A percentile compares a stretch with the other conserved stretches of the same genome.
Conservation (phyloP, 2,888 invertebrate genomes). For the Exephanes ischioxanthus region DNA sequence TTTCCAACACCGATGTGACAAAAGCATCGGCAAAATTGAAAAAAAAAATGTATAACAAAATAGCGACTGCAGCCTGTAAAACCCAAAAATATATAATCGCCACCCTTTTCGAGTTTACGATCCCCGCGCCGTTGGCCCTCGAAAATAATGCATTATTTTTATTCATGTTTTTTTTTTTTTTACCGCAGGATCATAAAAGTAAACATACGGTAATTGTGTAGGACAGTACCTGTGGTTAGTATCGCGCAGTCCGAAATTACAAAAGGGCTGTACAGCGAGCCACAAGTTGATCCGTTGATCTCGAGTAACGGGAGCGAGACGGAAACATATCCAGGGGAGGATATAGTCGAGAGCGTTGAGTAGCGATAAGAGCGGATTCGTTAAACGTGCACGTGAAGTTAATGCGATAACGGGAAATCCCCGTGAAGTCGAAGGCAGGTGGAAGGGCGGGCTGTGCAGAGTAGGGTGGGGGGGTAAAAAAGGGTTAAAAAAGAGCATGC, state of each 20-base stretch:
- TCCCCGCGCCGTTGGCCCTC: too few species aligned
- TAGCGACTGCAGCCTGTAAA: too few species aligned
- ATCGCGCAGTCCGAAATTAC: neutral
- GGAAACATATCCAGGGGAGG: slow-evolving; percentile 1
- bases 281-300: slow-evolving; percentile 6
- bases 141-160: too few species aligned
- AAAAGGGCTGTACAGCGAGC: neutral
- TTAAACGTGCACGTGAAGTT: slow-evolving; percentile 62
- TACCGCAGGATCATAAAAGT: neutral
- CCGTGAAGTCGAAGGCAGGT: slow-evolving; percentile 13
- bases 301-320: slow-evolving; percentile 5
- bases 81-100: too few species aligned
- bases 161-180: too few species aligned
- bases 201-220: neutral
- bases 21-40: too few species aligned
- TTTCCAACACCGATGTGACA: too few species aligned
- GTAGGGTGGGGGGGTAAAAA: slow-evolving; percentile 50
- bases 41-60: too few species aligned
- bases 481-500: slow-evolving; percentile 64
- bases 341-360: slow-evolving; percentile 18
- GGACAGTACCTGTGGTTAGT: neutral
- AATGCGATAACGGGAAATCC: slow-evolving; percentile 67
- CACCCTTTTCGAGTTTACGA: too few species aligned
- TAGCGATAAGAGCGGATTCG: slow-evolving; percentile 54
- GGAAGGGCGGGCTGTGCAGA: neutral